phyloP scores from a whole-genome alignment of 2,888 invertebrate species.

The Campoplex nolae region DNA sequence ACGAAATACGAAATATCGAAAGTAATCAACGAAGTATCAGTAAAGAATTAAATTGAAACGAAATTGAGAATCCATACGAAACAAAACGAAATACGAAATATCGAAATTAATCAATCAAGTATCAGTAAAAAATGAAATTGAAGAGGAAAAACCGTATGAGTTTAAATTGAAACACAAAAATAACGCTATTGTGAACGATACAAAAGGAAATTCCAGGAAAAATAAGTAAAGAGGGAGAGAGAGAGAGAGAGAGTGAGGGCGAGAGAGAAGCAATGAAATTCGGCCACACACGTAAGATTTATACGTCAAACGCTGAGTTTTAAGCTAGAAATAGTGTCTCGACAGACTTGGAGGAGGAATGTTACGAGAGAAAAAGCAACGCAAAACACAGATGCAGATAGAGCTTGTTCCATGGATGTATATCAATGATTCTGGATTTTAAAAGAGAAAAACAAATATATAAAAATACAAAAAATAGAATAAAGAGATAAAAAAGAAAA shows the following conservation, averaged over 20 bases:
- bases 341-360: conserved; percentile 33
- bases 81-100: too few species aligned
- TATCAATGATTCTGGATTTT: conserved; percentile 45
- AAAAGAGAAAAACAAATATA: neutral
- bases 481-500: conserved; percentile 4
- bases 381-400: conserved; percentile 46
- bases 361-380: conserved; percentile 15
- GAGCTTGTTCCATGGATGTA: conserved; percentile 66
- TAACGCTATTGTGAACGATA: neutral
- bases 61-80: neutral
- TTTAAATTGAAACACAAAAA: neutral
- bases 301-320: conserved; percentile 22
- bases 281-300: conserved; percentile 28
- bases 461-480: conserved; percentile 13
- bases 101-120: neutral
- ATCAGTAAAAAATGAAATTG: neutral
- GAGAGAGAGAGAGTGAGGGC: neutral
- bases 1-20: neutral
- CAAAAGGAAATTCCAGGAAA: neutral
- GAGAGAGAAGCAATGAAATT: conserved; percentile 17
- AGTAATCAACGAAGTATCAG: neutral
- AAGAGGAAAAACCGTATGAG: neutral
- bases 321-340: conserved; percentile 52
- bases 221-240: neutral
- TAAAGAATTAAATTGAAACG: too few species aligned